Conservation (phyloP, 2,888 invertebrate species). For the Adelphocoris suturalis region DNA sequence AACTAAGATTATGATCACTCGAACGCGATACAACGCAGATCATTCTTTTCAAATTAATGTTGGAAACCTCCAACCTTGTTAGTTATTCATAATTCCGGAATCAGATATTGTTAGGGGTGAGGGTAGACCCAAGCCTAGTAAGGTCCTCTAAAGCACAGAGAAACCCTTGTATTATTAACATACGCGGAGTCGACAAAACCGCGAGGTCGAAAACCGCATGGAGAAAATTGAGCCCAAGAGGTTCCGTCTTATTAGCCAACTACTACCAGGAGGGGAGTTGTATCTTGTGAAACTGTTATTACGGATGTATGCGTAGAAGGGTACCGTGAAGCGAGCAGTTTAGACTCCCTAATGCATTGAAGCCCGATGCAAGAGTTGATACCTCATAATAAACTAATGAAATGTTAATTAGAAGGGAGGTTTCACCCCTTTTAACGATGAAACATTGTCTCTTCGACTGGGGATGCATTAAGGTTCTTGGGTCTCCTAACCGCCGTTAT, state of each 20-base stretch:
- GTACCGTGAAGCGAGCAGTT: conserved; percentile 49
- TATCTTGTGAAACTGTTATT: conserved; percentile 56
- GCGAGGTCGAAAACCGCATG: conserved; percentile 46
- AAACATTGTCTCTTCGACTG: conserved; percentile 60
- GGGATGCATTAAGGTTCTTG: conserved; percentile 59
- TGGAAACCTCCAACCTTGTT: neutral
- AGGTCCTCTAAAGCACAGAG: neutral
- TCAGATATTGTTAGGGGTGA: neutral
- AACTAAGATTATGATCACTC: too few relatives aligned
- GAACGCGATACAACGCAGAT: neutral
- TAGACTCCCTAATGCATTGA: conserved; percentile 56
- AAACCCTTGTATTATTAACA: conserved; percentile 4
- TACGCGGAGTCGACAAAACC: neutral
- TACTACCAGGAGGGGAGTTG: conserved; percentile 20
- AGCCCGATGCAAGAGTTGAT: conserved; percentile 57
- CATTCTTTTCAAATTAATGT: neutral
- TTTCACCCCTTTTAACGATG: conserved; percentile 41
- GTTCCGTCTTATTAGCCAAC: conserved; percentile 54
- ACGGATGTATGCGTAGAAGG: conserved; percentile 55
- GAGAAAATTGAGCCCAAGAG: conserved; percentile 56
- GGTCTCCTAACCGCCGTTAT: conserved; percentile 58
- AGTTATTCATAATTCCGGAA: neutral
- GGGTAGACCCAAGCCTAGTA: neutral
- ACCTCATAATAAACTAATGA: conserved; percentile 68
- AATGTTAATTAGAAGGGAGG: conserved; percentile 63